Evolutionary conservation across 2,113 vertebrate genomes (phyloP).

Genomic region (Parotia lawesii): DNA sequence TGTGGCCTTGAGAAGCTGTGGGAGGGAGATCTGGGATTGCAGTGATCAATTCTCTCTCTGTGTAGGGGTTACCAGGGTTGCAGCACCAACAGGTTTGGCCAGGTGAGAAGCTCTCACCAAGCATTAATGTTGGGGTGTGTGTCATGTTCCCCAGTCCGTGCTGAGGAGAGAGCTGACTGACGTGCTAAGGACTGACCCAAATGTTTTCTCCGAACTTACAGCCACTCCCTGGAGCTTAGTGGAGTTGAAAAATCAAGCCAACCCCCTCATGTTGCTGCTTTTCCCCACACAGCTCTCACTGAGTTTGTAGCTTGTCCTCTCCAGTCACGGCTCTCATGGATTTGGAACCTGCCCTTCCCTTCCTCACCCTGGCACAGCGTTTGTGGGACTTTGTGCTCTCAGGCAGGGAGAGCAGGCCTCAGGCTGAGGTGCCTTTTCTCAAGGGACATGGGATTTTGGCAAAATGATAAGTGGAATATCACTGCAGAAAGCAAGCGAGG

Average conservation of each 20-base stretch:
- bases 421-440: neutral
- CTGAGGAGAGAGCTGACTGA: no score
- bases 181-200: rapidly evolving
- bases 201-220: neutral
- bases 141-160: rapidly evolving
- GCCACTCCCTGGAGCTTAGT: rapidly evolving
- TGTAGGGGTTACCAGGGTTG: rapidly evolving
- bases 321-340: rapidly evolving
- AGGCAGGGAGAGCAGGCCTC: rapidly evolving
- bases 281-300: rapidly evolving
- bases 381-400: neutral
- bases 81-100: neutral
- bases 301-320: neutral
- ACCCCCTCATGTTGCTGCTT: rapidly evolving
- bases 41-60: neutral
- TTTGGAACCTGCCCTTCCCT: neutral
- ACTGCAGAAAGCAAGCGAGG: neutral
- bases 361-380: rapidly evolving
- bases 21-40: neutral
- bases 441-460: rapidly evolving
- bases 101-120: rapidly evolving
- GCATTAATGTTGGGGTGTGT: rapidly evolving
- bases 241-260: neutral
- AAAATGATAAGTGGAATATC: neutral
- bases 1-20: neutral